A percentile compares a stretch with the other conserved stretches of the same genome.
Evolutionary conservation across 2,797 vertebrate genomes (phyloP).

Genomic region (Chloroceryle amazona): DNA sequence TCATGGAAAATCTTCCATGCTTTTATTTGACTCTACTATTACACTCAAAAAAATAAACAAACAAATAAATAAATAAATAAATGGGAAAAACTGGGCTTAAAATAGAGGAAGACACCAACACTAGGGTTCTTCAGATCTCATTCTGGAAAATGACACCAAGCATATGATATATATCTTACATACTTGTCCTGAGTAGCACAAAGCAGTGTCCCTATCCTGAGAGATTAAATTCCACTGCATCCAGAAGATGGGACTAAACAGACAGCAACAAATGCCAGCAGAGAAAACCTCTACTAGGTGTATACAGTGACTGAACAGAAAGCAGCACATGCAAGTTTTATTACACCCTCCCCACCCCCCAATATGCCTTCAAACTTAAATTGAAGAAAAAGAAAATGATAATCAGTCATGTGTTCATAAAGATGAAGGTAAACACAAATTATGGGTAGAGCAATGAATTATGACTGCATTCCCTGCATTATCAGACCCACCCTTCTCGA

Average conservation of each 20-base stretch:
- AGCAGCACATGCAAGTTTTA: not conserved
- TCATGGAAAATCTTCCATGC: not conserved
- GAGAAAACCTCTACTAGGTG: not conserved
- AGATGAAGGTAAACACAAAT: not conserved
- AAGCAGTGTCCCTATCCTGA: not conserved
- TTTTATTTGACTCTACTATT: not conserved
- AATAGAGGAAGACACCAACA: not conserved
- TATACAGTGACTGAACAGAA: not conserved
- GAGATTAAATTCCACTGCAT: not conserved
- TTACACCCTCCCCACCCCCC: too few relatives aligned
- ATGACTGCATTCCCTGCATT: not conserved
- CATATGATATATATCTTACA: fast-evolving
- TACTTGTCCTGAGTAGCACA: not conserved
- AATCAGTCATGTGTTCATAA: not conserved
- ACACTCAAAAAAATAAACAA: not conserved
- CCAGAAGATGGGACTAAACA: not conserved
- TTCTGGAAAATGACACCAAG: fast-evolving
- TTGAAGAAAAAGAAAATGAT: not conserved
- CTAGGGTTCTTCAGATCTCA: not conserved
- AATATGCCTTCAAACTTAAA: not conserved
- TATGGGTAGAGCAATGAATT: not conserved
- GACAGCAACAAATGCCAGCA: not conserved
- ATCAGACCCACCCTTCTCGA: not conserved
- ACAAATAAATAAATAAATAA: too few relatives aligned
- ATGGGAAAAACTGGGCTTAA: not conserved